Conservation (phyloP, 2,113 vertebrate species). For the Pygoscelis antarcticus region DNA sequence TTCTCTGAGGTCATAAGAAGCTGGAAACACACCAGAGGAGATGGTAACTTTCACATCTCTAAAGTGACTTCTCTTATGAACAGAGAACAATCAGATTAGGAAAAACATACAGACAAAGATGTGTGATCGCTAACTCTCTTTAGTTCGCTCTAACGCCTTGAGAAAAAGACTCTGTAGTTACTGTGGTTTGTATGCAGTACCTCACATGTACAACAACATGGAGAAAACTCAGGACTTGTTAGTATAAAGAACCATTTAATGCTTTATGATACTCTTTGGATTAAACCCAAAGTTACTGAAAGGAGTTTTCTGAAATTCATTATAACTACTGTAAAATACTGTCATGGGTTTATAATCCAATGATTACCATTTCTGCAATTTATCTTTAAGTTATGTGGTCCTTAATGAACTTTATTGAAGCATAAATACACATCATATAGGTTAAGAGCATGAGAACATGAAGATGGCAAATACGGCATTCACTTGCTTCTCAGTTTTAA, state of each 20-base stretch:
- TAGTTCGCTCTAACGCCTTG: background rate
- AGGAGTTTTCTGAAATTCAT: background rate
- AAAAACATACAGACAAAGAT: background rate
- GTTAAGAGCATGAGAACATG: conserved; percentile 12
- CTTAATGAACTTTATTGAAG: conserved; percentile 24
- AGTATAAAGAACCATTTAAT: background rate
- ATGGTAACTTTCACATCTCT: background rate
- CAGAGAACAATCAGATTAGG: background rate
- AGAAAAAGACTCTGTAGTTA: background rate
- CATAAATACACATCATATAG: background rate
- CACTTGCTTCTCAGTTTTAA: conserved; percentile 47
- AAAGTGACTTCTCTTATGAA: background rate
- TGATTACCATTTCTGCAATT: background rate
- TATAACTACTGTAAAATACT: background rate
- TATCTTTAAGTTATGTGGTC: background rate
- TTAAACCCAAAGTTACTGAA: background rate
- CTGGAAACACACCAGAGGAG: background rate
- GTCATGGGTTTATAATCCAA: conserved; percentile 7
- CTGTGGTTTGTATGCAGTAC: background rate
- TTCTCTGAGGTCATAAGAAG: background rate
- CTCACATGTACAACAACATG: background rate
- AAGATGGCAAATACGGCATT: background rate
- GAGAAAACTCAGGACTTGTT: background rate
- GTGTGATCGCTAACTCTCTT: background rate
- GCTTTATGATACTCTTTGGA: background rate